A percentile compares a stretch with the other conserved stretches of the same genome.
These are phyloP conservation scores for Loxodonta africana DNA, from an alignment of 2,113 vertebrate species.

Conservation along the genomic window DNA sequence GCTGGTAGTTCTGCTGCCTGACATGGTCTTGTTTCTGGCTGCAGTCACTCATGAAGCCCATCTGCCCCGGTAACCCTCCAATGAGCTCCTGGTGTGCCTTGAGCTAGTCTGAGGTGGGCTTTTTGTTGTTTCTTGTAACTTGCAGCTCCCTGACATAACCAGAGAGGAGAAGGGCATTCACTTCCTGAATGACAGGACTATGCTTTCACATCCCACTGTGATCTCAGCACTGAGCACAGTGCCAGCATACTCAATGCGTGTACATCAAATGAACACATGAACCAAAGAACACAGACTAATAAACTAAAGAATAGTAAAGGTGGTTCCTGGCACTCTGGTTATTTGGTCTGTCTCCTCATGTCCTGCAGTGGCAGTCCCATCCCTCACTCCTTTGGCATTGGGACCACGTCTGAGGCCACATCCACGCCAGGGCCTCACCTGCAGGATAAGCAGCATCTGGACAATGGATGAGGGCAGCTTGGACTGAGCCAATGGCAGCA, in stretches of 20 bases:
- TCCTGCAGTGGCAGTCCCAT: not conserved
- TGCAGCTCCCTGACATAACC: not conserved
- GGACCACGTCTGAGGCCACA: fast-evolving
- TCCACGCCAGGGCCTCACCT: slow-evolving; percentile 85
- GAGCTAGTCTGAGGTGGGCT: not conserved
- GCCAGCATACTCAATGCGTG: fast-evolving
- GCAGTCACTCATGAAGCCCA: not conserved
- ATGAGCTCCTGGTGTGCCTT: not conserved
- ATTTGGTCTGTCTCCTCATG: fast-evolving
- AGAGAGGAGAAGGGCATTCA: not conserved
- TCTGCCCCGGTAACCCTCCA: not conserved
- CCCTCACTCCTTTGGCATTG: fast-evolving
- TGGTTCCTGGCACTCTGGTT: not conserved
- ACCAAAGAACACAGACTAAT: fast-evolving
- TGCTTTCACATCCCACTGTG: no score
- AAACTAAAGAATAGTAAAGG: not conserved
- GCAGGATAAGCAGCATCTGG: slow-evolving; percentile 97
- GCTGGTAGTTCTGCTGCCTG: not conserved
- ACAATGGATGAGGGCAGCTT: slow-evolving; percentile 91
- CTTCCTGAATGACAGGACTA: not conserved
- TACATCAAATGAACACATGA: not conserved
- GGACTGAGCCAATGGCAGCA: slow-evolving; percentile 87
- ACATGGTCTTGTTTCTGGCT: not conserved
- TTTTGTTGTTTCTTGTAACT: not conserved
- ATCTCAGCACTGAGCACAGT: not conserved